phyloP scores from a whole-genome alignment of 2,888 invertebrate species.

The Axea sp. region DNA sequence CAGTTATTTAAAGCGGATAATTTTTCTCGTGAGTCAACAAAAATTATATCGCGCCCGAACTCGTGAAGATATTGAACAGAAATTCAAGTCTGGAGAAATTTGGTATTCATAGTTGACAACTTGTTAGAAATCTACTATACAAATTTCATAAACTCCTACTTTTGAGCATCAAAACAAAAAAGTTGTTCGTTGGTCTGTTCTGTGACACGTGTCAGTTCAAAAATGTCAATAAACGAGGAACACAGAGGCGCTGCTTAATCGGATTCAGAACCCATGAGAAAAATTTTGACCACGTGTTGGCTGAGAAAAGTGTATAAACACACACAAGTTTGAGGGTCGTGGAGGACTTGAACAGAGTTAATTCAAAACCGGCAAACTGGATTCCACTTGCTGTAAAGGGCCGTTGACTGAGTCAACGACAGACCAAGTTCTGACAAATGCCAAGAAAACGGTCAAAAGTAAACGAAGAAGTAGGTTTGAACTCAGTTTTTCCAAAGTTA shows the following conservation, averaged over 20 bases:
- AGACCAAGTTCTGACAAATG: too few relatives aligned
- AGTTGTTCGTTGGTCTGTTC: constrained; percentile 32
- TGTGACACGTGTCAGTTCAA: constrained; percentile 40
- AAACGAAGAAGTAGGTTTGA: too few relatives aligned
- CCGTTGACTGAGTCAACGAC: too few relatives aligned
- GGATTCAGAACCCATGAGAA: constrained; percentile 15
- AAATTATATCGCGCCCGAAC: too few relatives aligned
- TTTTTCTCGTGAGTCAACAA: too few relatives aligned
- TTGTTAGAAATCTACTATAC: constrained; percentile 20
- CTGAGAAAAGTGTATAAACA: not conserved
- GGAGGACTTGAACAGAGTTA: not conserved
- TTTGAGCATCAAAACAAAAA: constrained; percentile 37
- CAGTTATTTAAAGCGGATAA: too few relatives aligned
- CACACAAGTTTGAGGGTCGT: too few relatives aligned
- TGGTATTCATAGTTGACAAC: constrained; percentile 18
- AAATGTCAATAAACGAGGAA: constrained; percentile 44
- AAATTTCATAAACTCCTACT: constrained; percentile 10
- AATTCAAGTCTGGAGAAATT: constrained; percentile 15
- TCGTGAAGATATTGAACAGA: too few relatives aligned
- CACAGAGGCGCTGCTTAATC: constrained; percentile 19
- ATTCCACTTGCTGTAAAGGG: too few relatives aligned
- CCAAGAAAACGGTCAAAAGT: not conserved
- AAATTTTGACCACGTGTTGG: constrained; percentile 27
- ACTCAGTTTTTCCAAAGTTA: not conserved
- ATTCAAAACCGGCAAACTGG: too few relatives aligned